Evolutionary conservation across 1,140 invertebrate species (phyloP).

Genomic region (Triops cancriformis): DNA sequence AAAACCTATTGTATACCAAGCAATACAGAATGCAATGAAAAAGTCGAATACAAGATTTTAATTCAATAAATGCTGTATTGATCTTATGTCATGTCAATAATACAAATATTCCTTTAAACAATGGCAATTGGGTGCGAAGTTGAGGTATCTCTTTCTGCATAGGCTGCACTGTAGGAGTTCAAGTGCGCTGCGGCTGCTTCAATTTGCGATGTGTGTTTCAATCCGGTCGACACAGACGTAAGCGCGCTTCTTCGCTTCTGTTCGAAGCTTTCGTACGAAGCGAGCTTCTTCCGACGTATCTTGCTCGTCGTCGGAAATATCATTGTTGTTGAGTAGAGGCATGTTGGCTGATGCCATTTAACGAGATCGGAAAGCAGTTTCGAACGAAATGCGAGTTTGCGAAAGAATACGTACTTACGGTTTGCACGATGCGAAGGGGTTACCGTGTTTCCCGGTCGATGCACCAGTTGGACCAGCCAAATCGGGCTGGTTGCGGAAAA

Average conservation of each 20-base stretch:
- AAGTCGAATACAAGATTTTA: no score
- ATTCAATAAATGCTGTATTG: no score
- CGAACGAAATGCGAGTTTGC: background rate
- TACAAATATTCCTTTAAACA: no score
- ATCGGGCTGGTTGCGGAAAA: no score
- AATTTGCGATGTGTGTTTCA: background rate
- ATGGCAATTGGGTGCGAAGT: no score
- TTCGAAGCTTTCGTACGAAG: background rate
- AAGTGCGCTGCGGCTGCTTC: background rate
- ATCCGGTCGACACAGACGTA: background rate
- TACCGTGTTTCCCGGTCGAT: no score
- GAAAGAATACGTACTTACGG: background rate
- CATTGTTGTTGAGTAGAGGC: background rate
- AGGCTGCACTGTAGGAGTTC: background rate
- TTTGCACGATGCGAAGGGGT: background rate
- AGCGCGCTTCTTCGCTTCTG: background rate
- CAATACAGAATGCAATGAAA: no score
- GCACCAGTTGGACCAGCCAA: no score
- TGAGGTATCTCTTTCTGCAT: no score
- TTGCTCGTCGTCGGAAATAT: background rate
- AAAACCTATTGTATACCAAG: no score
- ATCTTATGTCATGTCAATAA: no score
- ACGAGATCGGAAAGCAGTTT: background rate
- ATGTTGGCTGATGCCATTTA: background rate
- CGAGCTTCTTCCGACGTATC: background rate